Evolutionary conservation across 2,113 vertebrate genomes (phyloP).

Genomic region (Ovis aries): DNA sequence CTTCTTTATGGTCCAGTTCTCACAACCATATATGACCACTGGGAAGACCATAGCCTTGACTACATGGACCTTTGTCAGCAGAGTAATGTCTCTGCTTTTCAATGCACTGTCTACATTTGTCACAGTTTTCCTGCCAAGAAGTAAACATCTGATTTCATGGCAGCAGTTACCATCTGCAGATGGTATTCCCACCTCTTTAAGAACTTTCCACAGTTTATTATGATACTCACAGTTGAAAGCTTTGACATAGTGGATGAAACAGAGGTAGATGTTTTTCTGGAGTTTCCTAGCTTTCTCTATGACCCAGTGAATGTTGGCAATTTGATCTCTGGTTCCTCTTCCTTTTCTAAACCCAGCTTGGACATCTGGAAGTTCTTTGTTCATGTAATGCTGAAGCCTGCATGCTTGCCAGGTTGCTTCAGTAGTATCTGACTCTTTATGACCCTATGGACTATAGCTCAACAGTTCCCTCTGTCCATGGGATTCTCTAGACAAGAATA

Average conservation of each 20-base stretch:
- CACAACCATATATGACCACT: background rate
- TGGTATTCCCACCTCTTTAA: background rate
- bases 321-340: background rate
- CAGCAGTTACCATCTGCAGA: background rate
- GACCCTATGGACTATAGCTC: background rate
- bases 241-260: background rate
- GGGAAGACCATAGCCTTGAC: background rate
- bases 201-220: background rate
- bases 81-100: background rate
- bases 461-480: background rate
- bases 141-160: background rate
- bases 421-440: background rate
- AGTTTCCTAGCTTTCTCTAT: background rate
- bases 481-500: background rate
- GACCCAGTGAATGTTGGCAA: background rate
- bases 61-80: background rate
- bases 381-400: background rate
- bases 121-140: background rate
- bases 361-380: background rate
- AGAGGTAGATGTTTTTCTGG: background rate
- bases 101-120: background rate
- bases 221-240: background rate
- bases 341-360: background rate
- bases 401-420: background rate
- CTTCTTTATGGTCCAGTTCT: background rate